Conservation (phyloP, 2,797 vertebrate species). For the Alca torda region DNA sequence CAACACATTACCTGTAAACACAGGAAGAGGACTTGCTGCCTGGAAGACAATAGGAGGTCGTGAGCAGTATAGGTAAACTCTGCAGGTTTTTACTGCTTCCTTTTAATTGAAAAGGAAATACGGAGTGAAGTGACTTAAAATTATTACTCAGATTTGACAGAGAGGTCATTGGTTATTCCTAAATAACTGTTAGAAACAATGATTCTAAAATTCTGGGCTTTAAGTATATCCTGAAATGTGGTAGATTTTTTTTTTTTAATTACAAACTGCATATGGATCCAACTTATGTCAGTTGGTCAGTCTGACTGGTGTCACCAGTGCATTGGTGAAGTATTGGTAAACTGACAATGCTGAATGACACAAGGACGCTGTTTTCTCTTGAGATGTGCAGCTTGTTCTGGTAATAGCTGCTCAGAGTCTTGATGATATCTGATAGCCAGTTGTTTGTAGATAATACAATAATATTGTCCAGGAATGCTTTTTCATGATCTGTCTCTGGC, state of each 20-base stretch:
- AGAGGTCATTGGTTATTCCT: not conserved
- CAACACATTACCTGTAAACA: not conserved
- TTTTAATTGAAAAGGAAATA: not conserved
- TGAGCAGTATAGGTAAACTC: not conserved
- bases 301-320: not conserved
- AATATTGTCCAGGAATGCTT: not conserved
- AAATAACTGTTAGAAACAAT: not conserved
- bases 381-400: not conserved
- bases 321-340: not conserved
- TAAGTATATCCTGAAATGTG: not conserved
- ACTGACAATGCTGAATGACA: not conserved
- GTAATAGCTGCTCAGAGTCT: not conserved
- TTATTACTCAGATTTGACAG: not conserved
- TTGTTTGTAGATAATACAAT: not conserved
- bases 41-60: not conserved
- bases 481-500: not conserved
- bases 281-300: not conserved
- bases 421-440: not conserved
- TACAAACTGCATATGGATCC: not conserved
- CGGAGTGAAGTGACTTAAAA: not conserved
- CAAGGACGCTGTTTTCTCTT: not conserved
- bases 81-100: not conserved
- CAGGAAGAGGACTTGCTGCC: not conserved
- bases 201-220: not conserved
- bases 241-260: not conserved